These are phyloP conservation scores for Drosophila glabriapex DNA, from an alignment of 2,888 invertebrate species.

Conservation along the genomic window DNA sequence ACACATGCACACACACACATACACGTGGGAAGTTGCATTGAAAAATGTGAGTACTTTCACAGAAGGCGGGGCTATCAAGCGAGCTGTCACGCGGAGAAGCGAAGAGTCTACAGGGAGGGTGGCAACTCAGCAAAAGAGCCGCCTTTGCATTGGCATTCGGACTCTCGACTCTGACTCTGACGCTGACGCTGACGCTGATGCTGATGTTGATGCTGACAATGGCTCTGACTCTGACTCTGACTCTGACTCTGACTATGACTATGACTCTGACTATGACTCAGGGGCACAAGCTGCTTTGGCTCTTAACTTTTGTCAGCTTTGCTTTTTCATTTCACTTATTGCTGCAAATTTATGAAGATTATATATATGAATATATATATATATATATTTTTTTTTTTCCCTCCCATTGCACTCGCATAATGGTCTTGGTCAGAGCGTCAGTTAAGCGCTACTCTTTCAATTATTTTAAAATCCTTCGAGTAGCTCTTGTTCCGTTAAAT, in stretches of 20 bases:
- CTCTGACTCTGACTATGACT: neutral
- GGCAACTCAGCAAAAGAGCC: constrained; percentile 19
- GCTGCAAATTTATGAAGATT: constrained; percentile 52
- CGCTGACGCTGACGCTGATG: neutral
- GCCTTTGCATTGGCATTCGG: constrained; percentile 29
- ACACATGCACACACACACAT: constrained; percentile 28
- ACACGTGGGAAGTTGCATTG: neutral
- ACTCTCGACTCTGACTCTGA: constrained; percentile 3
- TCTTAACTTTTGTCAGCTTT: constrained; percentile 70
- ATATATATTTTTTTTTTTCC: neutral
- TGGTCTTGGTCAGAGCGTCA: constrained; percentile 15
- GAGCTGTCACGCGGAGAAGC: constrained; percentile 31
- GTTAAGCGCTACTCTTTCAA: constrained; percentile 11
- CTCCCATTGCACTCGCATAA: constrained; percentile 22
- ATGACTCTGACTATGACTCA: neutral
- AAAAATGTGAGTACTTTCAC: constrained; percentile 26
- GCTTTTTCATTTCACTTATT: constrained; percentile 57
- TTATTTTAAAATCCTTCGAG: constrained; percentile 9
- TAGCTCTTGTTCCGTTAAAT: neutral
- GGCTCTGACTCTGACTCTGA: neutral
- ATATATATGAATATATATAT: neutral
- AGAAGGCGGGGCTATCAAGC: constrained; percentile 40
- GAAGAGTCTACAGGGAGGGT: neutral
- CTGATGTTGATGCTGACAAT: neutral
- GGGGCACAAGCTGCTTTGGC: constrained; percentile 70